These are phyloP conservation scores for Hylia prasina DNA, from an alignment of 2,113 vertebrate species.

Conservation along the genomic window DNA sequence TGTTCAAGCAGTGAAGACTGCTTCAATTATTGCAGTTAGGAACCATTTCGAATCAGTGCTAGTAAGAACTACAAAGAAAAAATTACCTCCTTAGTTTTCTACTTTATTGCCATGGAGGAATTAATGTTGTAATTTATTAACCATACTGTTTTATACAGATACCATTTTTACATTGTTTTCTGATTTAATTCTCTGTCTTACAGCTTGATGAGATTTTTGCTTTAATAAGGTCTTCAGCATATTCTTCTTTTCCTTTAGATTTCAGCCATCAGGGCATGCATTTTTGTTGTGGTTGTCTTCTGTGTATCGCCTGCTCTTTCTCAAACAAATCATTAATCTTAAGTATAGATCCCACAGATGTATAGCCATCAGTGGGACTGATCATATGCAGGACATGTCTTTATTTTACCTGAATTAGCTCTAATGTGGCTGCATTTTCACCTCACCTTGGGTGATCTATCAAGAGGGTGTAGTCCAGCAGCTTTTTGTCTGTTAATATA, in stretches of 20 bases:
- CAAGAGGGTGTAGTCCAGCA: neutral
- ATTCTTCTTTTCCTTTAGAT: neutral
- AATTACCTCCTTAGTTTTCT: neutral
- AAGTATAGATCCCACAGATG: neutral
- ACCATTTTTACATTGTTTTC: neutral
- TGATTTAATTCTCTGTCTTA: neutral
- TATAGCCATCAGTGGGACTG: neutral
- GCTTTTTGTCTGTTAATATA: neutral
- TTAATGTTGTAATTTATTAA: neutral
- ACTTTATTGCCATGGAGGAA: accelerated
- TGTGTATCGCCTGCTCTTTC: neutral
- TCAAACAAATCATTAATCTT: neutral
- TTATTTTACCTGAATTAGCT: neutral
- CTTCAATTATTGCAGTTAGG: neutral
- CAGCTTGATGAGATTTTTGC: neutral
- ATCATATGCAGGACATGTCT: neutral
- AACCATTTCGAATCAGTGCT: neutral
- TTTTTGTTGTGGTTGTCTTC: neutral
- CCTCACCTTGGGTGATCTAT: neutral
- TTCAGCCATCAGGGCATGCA: neutral
- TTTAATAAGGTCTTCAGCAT: neutral
- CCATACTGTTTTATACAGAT: neutral
- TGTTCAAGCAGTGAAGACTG: neutral
- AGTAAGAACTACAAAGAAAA: neutral
- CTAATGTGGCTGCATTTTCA: neutral